phyloP scores from a whole-genome alignment of 2,888 invertebrate species.

The Corbicula japonica region DNA sequence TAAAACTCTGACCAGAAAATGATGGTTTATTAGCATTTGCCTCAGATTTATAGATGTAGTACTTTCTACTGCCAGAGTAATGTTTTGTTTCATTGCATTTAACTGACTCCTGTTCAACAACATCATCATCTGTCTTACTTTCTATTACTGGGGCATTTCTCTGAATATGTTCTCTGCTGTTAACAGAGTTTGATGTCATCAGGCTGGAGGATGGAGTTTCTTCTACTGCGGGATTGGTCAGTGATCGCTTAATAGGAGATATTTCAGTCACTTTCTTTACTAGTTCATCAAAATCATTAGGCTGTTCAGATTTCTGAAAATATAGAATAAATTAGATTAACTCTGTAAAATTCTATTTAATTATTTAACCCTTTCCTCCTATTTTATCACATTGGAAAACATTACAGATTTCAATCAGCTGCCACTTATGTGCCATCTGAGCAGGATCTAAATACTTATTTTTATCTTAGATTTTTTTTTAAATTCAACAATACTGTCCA shows the following conservation, averaged over 20 bases:
- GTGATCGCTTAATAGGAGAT: background rate
- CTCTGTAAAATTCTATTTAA: background rate
- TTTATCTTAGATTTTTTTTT: too few species aligned
- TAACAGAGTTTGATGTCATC: background rate
- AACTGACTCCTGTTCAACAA: background rate
- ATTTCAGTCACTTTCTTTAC: slow-evolving; percentile 27
- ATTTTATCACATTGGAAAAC: too few species aligned
- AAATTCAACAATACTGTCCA: too few species aligned
- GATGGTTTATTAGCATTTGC: background rate
- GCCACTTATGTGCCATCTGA: too few species aligned
- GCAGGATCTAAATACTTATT: too few species aligned
- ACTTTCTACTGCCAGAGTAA: background rate
- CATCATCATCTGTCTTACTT: background rate
- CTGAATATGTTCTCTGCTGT: background rate
- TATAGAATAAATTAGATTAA: background rate
- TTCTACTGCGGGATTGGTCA: slow-evolving; percentile 1
- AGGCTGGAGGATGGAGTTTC: background rate
- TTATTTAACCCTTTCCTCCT: too few species aligned
- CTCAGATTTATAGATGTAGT: slow-evolving; percentile 18
- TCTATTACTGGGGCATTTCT: background rate
- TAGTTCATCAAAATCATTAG: slow-evolving; percentile 55
- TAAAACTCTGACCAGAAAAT: slow-evolving; percentile 36
- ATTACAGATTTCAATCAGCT: too few species aligned
- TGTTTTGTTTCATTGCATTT: background rate
- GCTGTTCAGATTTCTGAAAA: slow-evolving; percentile 38